Evolutionary conservation across 2,113 vertebrate species (phyloP).

Genomic region (Anguilla rostrata): DNA sequence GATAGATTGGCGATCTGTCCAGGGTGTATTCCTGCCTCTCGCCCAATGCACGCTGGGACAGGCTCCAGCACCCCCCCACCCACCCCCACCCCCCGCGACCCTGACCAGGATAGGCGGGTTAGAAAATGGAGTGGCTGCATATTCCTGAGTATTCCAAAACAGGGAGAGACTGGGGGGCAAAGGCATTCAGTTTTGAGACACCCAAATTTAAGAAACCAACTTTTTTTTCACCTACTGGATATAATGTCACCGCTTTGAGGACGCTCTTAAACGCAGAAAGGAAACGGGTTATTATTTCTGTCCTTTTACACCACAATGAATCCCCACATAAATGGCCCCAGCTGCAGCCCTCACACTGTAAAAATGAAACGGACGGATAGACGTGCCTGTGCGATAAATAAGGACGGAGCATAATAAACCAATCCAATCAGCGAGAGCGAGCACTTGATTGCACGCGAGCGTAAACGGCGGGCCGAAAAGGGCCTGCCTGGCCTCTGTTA

Average conservation of each 20-base stretch:
- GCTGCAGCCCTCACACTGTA: not conserved
- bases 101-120: too few species aligned
- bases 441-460: not conserved
- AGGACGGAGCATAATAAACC: constrained; percentile 2
- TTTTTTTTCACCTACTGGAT: not conserved
- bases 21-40: too few species aligned
- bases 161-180: too few species aligned
- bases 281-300: not conserved
- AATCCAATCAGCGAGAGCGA: constrained; percentile 4
- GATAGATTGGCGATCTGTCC: too few species aligned
- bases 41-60: too few species aligned
- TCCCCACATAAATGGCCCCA: not conserved
- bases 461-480: not conserved
- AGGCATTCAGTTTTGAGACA: too few species aligned
- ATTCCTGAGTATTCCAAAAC: too few species aligned
- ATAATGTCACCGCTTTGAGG: not conserved
- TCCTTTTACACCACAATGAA: not conserved
- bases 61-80: too few species aligned
- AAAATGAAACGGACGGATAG: not conserved
- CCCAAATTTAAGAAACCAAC: not conserved
- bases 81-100: too few species aligned
- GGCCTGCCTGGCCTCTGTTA: not conserved
- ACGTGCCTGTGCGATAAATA: not conserved
- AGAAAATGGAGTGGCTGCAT: too few species aligned
- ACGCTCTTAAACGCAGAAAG: not conserved